Evolutionary conservation across 2,113 vertebrate genomes (phyloP).

Genomic region (Trogon surrucura): DNA sequence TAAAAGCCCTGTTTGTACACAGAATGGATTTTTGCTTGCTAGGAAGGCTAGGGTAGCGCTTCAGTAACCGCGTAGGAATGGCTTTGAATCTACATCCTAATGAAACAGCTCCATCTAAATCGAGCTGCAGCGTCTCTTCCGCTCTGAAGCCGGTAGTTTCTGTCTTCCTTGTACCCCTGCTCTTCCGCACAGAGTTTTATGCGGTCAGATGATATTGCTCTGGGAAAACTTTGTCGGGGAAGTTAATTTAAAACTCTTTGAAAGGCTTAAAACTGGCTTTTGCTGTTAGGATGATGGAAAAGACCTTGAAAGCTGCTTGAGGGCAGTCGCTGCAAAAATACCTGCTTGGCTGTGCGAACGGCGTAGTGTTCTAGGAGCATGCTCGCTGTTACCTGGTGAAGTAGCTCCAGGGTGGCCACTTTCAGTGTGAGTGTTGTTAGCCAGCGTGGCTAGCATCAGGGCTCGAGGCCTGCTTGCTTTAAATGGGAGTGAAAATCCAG

Average conservation of each 20-base stretch:
- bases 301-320: neutral
- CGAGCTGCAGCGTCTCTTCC: fast-evolving
- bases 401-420: neutral
- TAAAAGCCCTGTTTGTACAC: conserved; percentile 31
- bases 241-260: neutral
- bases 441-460: neutral
- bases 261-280: neutral
- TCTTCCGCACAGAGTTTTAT: neutral
- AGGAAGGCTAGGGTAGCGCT: neutral
- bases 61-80: neutral
- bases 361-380: fast-evolving
- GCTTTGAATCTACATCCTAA: neutral
- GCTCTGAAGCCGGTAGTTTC: neutral
- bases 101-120: neutral
- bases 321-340: neutral
- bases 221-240: neutral
- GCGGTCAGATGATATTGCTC: neutral
- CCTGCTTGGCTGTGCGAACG: neutral
- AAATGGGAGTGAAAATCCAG: neutral
- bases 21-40: conserved; percentile 1
- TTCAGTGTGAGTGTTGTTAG: fast-evolving
- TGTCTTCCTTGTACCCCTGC: neutral
- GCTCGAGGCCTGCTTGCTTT: neutral
- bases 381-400: neutral
- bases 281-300: neutral